These are phyloP conservation scores for Asobara japonica DNA, from an alignment of 1,140 invertebrate species.

Conservation along the genomic window DNA sequence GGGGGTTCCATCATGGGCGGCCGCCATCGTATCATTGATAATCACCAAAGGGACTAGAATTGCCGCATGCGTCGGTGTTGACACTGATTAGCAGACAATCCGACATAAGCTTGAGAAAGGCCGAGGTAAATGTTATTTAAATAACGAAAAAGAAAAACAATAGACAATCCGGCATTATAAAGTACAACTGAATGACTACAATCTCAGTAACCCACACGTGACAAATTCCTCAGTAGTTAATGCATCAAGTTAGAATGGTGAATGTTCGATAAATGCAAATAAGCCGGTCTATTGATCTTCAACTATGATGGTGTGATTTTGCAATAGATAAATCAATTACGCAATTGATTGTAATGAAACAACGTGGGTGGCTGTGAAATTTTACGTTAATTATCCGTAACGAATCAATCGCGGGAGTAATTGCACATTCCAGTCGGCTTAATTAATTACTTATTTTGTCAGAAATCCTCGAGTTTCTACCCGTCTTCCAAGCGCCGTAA, in stretches of 20 bases:
- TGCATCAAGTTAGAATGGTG: neutral
- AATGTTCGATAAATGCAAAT: neutral
- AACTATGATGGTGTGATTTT: neutral
- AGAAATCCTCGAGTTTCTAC: neutral
- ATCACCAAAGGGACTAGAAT: conserved; percentile 46
- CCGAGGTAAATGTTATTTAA: conserved; percentile 44
- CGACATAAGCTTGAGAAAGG: conserved; percentile 65
- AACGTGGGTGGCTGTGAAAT: neutral
- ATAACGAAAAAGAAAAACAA: neutral
- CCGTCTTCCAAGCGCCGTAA: neutral
- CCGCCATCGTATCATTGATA: conserved; percentile 50
- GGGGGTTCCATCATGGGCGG: no score
- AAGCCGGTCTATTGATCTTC: neutral
- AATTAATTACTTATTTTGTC: neutral
- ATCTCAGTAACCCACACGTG: neutral
- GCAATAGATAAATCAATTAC: conserved; percentile 15
- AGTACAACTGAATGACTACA: neutral
- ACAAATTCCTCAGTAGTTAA: neutral
- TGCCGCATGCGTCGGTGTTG: conserved; percentile 39
- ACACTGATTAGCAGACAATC: conserved; percentile 67
- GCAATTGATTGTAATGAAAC: neutral
- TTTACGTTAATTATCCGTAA: neutral
- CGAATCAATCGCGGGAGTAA: neutral
- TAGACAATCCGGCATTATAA: neutral
- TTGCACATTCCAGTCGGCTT: neutral